These are phyloP conservation scores for Urophycis tenuis DNA, from an alignment of 2,797 vertebrate genomes.

Conservation along the genomic window DNA sequence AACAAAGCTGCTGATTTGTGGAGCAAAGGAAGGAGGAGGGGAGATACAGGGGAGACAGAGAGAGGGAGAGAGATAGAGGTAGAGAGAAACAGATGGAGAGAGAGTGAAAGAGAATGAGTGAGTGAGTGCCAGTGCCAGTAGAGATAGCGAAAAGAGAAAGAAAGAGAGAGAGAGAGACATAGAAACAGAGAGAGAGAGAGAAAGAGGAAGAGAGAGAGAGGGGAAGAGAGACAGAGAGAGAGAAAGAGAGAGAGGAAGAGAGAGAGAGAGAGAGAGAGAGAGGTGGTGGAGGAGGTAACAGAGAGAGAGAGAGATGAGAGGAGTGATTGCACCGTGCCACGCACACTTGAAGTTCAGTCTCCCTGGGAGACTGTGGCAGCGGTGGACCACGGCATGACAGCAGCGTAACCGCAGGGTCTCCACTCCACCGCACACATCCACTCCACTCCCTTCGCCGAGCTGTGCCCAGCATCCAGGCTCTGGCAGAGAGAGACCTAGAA, in stretches of 20 bases:
- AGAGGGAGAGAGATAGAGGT: constrained; percentile 21
- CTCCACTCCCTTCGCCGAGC: not conserved
- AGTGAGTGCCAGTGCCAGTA: no score
- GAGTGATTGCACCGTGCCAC: constrained; percentile 69
- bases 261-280: constrained; percentile 27
- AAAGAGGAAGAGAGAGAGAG: constrained; percentile 35
- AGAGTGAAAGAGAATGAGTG: not conserved
- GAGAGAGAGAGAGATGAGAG: constrained; percentile 53
- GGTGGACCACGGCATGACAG: constrained; percentile 63
- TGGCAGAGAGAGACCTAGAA: constrained; percentile 34
- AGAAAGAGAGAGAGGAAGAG: constrained; percentile 43
- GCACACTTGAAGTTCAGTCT: constrained; percentile 74
- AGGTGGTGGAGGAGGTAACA: not conserved
- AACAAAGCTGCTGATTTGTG: constrained; percentile 76
- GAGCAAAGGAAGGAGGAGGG: constrained; percentile 63
- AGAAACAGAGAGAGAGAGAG: constrained; percentile 37
- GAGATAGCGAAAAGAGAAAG: constrained; percentile 8
- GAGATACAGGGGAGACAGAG: constrained; percentile 45
- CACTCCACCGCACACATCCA: constrained; percentile 43
- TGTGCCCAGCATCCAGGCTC: constrained; percentile 49
- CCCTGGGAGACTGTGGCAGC: constrained; percentile 70
- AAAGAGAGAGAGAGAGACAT: constrained; percentile 7
- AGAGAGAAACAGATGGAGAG: constrained; percentile 31
- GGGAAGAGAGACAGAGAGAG: constrained; percentile 58
- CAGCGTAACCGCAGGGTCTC: constrained; percentile 60